Evolutionary conservation across 2,888 invertebrate species (phyloP), one percentile per base, ranked within the genome.

Genomic region (Eulithis prunata): DNA sequence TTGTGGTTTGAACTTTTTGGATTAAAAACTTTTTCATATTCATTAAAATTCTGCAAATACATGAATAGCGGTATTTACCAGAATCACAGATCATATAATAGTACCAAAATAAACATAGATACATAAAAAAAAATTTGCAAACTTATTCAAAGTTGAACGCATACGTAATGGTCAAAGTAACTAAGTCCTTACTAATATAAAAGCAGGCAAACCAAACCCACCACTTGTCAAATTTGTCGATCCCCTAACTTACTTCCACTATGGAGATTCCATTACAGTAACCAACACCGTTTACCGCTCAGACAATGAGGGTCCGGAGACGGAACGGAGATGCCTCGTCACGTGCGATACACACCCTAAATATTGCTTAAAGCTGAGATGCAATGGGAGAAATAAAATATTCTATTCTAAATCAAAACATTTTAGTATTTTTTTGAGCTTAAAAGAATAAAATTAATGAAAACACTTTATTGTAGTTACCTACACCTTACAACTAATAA

Each of bases 291-390:
- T 63, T 69, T 64, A 62, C 51, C 47, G 53, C 54, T 28, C 61
- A 75, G 73, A 78, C 75, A 76, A 76, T 71, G 63, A 66, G 66
- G 71, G 69, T 68, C 64, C 53, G 65, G 72, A 80, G 74, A 61
- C 78, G 64, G 62, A 57, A 69, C 45, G 55, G 71, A 66, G 67
- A 81, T 82, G 82, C 81, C 56, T 10, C 62, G 81, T 82, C 82
- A 82, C 82, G 82, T 74, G 6, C 41, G 4, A 59, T 21, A 65
- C 64, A 54, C 45, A 46, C 62, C 69, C 61, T 51, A 78, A 73
- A 58, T 70, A 69, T 46, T 13, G 38, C 4, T 47, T 64, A 28
- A 66, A 66, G 71, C 52, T 12, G 11, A 75, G 68, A 55, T 59
- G 72, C 74, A 77, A 61, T 60, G 64, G 64, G 73, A 38, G 38